These are phyloP conservation scores for Onchidella celtica DNA, from an alignment of 2,888 invertebrate species.

Conservation along the genomic window DNA sequence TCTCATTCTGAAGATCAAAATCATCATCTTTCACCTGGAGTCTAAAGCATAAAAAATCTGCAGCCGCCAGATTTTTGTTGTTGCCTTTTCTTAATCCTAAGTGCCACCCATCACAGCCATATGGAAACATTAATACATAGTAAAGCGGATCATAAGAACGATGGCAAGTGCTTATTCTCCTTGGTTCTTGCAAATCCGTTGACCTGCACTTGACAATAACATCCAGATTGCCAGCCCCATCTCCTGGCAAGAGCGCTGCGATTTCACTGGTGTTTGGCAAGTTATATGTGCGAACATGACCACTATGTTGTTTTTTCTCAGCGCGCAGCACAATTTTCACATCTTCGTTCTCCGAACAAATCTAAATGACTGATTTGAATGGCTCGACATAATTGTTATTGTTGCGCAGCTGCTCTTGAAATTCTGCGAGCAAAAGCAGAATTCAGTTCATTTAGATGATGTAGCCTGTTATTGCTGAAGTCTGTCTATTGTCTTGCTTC, in stretches of 20 bases:
- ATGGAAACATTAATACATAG: slow-evolving; percentile 1
- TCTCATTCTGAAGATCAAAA: not conserved
- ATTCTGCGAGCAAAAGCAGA: not conserved
- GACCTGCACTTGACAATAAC: not conserved
- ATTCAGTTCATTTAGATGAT: not conserved
- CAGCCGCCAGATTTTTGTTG: not conserved
- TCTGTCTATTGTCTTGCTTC: too few relatives aligned
- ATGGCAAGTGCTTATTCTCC: not conserved
- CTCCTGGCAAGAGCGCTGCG: slow-evolving; percentile 1
- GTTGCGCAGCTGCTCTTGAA: not conserved
- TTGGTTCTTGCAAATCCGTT: not conserved
- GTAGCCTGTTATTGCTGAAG: not conserved
- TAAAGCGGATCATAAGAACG: slow-evolving; percentile 12
- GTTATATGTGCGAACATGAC: not conserved
- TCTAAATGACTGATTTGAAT: not conserved
- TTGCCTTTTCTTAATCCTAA: not conserved
- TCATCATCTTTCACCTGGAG: not conserved
- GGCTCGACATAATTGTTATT: not conserved
- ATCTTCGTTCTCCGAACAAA: not conserved
- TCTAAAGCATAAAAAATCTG: slow-evolving; percentile 1
- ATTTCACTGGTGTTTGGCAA: slow-evolving; percentile 3
- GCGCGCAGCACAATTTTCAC: not conserved
- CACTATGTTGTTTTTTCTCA: not conserved
- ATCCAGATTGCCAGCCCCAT: slow-evolving; percentile 1
- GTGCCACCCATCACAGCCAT: not conserved